Conservation (phyloP, 1,140 invertebrate genomes). For the Periplaneta americana region DNA sequence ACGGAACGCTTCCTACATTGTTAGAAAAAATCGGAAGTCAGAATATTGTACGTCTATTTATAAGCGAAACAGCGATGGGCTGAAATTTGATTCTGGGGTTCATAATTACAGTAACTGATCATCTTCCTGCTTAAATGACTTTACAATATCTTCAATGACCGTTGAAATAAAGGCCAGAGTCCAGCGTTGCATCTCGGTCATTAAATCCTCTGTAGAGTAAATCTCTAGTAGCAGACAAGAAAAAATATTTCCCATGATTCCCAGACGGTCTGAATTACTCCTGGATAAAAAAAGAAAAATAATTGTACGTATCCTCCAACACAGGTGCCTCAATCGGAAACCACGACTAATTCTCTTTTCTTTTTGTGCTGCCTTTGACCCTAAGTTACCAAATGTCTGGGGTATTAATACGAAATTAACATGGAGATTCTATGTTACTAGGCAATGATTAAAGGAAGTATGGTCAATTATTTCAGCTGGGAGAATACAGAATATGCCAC, state of each 20-base stretch:
- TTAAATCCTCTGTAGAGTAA: too few relatives aligned
- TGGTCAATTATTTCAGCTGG: background rate
- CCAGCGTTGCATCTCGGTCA: too few relatives aligned
- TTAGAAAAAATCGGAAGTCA: too few relatives aligned
- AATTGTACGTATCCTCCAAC: background rate
- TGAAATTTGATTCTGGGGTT: too few relatives aligned
- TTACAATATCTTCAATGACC: too few relatives aligned
- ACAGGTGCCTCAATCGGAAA: background rate
- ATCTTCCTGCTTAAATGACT: too few relatives aligned
- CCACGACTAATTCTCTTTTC: background rate
- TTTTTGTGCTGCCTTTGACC: background rate
- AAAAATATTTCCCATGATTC: background rate
- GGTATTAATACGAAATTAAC: background rate
- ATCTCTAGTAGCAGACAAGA: background rate
- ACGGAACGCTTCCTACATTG: too few relatives aligned
- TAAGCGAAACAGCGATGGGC: too few relatives aligned
- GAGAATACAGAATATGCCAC: background rate
- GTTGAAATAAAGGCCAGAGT: too few relatives aligned
- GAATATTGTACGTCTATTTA: too few relatives aligned
- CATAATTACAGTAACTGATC: too few relatives aligned
- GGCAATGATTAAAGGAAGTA: background rate
- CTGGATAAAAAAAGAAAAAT: background rate
- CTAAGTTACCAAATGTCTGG: too few relatives aligned
- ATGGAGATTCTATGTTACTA: background rate
- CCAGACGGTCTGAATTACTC: background rate